Percentiles rank a stretch among this genome's conserved stretches.
Conservation (phyloP, 2,888 invertebrate genomes). For the Agrenia bidenticulata region DNA sequence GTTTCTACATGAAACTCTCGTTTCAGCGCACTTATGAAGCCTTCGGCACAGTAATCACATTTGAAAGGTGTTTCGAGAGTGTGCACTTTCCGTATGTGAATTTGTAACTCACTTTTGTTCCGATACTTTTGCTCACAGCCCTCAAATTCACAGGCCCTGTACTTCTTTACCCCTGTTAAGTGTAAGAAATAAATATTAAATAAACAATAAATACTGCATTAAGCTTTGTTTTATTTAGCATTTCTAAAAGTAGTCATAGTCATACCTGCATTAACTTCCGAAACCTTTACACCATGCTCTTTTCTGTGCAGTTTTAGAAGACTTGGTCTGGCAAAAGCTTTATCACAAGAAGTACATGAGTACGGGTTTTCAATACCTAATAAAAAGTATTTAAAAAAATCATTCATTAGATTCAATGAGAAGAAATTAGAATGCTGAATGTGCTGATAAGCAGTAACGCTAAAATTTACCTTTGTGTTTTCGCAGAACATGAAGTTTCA, state of each 20-base stretch:
- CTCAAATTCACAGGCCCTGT: background rate
- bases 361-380: slow-evolving; percentile 32
- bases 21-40: slow-evolving; percentile 38
- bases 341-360: slow-evolving; percentile 33
- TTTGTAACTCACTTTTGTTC: slow-evolving; percentile 32
- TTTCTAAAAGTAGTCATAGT: background rate
- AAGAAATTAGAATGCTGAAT: no score
- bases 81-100: slow-evolving; percentile 30
- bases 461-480: slow-evolving; percentile 36
- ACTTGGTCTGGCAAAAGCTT: slow-evolving; percentile 28
- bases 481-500: slow-evolving; percentile 35
- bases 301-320: slow-evolving; percentile 35
- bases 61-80: slow-evolving; percentile 40
- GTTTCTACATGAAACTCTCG: slow-evolving; percentile 40
- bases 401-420: no score
- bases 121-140: slow-evolving; percentile 30
- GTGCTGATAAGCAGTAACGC: no score
- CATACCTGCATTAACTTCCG: background rate
- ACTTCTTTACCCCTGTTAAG: background rate
- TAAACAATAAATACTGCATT: background rate
- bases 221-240: background rate
- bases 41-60: slow-evolving; percentile 30
- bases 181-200: background rate
- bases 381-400: background rate
- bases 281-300: background rate